phyloP scores from a whole-genome alignment of 1,140 invertebrate species.

The Drosophila kohkoa region DNA sequence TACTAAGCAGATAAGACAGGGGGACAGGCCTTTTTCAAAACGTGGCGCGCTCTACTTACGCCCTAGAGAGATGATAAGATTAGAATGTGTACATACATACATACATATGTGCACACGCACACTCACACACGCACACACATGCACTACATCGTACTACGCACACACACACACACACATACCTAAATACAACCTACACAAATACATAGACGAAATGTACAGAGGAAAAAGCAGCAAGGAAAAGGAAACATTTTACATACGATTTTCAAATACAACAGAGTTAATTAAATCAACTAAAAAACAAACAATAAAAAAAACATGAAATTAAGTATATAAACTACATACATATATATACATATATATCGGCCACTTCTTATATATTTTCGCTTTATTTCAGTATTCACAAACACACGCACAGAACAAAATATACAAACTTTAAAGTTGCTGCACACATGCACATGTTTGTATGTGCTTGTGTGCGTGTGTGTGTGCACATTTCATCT shows the following conservation, averaged over 20 bases:
- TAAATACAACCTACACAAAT: slow-evolving; percentile 9
- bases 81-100: slow-evolving; percentile 10
- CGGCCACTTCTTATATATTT: slow-evolving; percentile 8
- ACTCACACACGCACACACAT: neutral
- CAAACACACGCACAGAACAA: neutral
- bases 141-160: neutral
- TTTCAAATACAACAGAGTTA: slow-evolving; percentile 4
- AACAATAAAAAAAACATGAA: slow-evolving; percentile 8
- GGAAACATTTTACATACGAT: slow-evolving; percentile 3
- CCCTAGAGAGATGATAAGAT: slow-evolving; percentile 42
- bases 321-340: neutral
- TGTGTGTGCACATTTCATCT: too few relatives aligned
- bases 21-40: slow-evolving; percentile 30
- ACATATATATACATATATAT: slow-evolving; percentile 15
- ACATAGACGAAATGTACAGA: slow-evolving; percentile 1
- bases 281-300: slow-evolving; percentile 2
- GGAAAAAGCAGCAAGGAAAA: slow-evolving; percentile 1
- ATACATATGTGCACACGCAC: slow-evolving; percentile 9
- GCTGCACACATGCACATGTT: slow-evolving; percentile 1
- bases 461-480: neutral
- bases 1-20: neutral
- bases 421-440: slow-evolving; percentile 42
- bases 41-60: slow-evolving; percentile 29
- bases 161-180: slow-evolving; percentile 7
- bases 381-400: slow-evolving; percentile 14